phyloP scores from a whole-genome alignment of 2,888 invertebrate genomes.

The Polyommatus iphigenia region DNA sequence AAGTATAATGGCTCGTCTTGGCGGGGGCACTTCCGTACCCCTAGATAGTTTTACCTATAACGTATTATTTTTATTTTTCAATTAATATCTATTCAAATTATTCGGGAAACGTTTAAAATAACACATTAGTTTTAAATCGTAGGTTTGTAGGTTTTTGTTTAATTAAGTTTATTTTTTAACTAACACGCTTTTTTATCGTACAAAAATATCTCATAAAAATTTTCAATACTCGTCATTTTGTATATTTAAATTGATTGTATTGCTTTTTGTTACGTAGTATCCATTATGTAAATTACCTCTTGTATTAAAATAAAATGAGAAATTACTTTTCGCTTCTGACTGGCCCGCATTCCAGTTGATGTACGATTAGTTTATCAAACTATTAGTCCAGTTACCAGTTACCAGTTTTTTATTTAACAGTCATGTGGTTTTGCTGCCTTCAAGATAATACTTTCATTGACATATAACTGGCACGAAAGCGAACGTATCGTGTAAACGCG shows the following conservation, averaged over 20 bases:
- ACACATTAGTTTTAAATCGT: neutral
- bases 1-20: neutral
- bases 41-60: neutral
- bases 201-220: neutral
- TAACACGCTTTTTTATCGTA: neutral
- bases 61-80: too few relatives aligned
- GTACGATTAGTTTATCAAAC: neutral
- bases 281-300: neutral
- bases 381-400: neutral
- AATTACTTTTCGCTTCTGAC: conserved; percentile 6
- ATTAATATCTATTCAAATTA: too few relatives aligned
- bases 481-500: conserved; percentile 18
- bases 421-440: neutral
- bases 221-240: neutral
- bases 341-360: neutral
- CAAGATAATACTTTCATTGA: neutral
- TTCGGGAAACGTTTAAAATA: neutral
- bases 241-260: conserved; percentile 1
- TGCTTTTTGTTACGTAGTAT: neutral
- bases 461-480: neutral
- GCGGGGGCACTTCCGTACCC: too few relatives aligned
- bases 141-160: neutral
- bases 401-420: neutral
- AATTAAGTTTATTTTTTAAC: neutral
- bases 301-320: conserved; percentile 3